Evolutionary conservation across 2,888 invertebrate species (phyloP).

Genomic region (Melinaea marsaeus): DNA sequence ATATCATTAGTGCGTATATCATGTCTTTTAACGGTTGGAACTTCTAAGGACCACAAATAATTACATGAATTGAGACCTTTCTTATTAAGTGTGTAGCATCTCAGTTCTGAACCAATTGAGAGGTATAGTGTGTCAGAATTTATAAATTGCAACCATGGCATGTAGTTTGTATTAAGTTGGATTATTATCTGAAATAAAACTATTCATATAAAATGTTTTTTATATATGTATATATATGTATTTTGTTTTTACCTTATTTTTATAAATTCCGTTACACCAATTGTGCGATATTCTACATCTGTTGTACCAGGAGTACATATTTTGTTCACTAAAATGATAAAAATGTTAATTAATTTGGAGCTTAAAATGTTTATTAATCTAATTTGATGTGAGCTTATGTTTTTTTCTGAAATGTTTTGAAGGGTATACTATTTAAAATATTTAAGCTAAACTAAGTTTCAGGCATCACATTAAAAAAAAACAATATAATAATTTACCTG

Average conservation of each 20-base stretch:
- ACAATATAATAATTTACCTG: slow-evolving; percentile 12
- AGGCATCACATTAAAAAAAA: too few species aligned
- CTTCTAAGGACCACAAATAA: slow-evolving; percentile 50
- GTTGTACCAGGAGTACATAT: slow-evolving; percentile 44
- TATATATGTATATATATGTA: slow-evolving; percentile 8
- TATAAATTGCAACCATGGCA: slow-evolving; percentile 63
- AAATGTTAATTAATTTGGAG: slow-evolving; percentile 15
- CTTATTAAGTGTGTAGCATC: slow-evolving; percentile 47
- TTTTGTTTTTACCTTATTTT: slow-evolving; percentile 40
- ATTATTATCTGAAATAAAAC: slow-evolving; percentile 49
- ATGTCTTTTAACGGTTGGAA: slow-evolving; percentile 52
- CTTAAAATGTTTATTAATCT: too few species aligned
- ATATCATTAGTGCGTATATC: slow-evolving; percentile 69
- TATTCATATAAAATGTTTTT: background rate
- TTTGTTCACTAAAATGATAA: slow-evolving; percentile 35
- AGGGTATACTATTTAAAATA: too few species aligned
- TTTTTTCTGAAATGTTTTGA: too few species aligned
- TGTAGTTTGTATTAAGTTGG: slow-evolving; percentile 54
- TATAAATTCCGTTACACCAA: slow-evolving; percentile 61
- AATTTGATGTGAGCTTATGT: too few species aligned
- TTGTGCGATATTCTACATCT: slow-evolving; percentile 58
- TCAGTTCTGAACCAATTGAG: slow-evolving; percentile 54
- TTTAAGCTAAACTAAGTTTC: too few species aligned
- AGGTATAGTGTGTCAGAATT: slow-evolving; percentile 50
- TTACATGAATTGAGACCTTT: slow-evolving; percentile 45